Base-by-base conservation (phyloP, 2,113 vertebrate genomes). In the Cisticola juncidis region DNA sequence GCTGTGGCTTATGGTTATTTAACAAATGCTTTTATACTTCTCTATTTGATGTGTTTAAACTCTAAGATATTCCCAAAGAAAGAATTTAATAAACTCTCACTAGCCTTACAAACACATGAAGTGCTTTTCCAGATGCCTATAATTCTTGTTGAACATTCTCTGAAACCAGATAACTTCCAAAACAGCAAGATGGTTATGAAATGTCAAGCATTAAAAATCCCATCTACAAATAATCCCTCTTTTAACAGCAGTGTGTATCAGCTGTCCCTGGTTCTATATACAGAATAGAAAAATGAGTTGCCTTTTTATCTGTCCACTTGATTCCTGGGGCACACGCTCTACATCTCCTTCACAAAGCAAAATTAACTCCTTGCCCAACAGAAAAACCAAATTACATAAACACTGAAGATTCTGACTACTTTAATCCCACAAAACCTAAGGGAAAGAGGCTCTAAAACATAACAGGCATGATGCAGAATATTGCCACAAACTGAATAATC, bases 141-240 rank as follows among this genome's bases (percentile, higher is more conserved):
- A 82, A 80, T 94, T 94, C 71, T 62, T 85, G 77, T 18, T 90
- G 74, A 92, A 80, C 64, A 74, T 88, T 90, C 47, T 70, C 92
- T 86, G 72, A 95, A 92, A 92, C 69, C 38, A 93, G 76, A 20
- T 88, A 95, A 95, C 91, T 93, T 93, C 56, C 68, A 90, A 36
- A 92, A 86, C 64, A 70, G 76, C 2, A 8, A 78, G 80, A 93
- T 66, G 40, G 72, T 80, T 71, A 93, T 68, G 60, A 93, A 92
- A 88, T 82, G 70, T 78, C 83, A 96, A 90, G 91, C 86, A 94
- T 92, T 93, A 94, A 86, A 95, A 90, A 65, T 38, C 69, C 36
- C 64, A 88, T 90, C 86, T 73, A 88, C 85, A 80, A 94, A 95
- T 91, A 96, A 94, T 68, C 36, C 73, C 71, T 93, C 93, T 93